These are phyloP conservation scores for Nycteola revayana DNA, from an alignment of 2,888 invertebrate genomes.

Conservation along the genomic window DNA sequence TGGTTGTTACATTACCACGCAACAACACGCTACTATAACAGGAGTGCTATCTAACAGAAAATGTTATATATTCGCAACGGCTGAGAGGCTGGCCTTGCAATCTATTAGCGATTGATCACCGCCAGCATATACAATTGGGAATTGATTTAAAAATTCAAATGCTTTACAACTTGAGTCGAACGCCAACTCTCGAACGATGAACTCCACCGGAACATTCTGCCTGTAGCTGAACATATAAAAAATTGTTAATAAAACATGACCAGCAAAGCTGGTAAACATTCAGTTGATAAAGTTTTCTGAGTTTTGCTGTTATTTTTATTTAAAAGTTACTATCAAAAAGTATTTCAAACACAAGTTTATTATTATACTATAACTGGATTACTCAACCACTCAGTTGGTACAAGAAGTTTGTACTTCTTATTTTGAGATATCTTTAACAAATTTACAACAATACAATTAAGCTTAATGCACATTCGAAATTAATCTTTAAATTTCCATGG, in stretches of 20 bases:
- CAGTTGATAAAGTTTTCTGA: no score
- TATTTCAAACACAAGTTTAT: no score
- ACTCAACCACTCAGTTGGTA: no score
- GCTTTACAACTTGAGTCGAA: slow-evolving; percentile 92
- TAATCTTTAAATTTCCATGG: no score
- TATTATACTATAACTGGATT: no score
- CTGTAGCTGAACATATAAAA: slow-evolving; percentile 92
- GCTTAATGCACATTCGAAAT: no score
- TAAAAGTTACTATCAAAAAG: no score
- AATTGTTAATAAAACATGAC: slow-evolving; percentile 62
- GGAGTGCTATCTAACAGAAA: slow-evolving; percentile 63
- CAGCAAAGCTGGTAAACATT: slow-evolving; percentile 52
- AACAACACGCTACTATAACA: slow-evolving; percentile 60
- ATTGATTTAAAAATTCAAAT: slow-evolving; percentile 92
- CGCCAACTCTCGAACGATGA: slow-evolving; percentile 93
- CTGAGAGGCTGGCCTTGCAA: slow-evolving; percentile 91
- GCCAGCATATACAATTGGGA: slow-evolving; percentile 88
- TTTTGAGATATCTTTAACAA: no score
- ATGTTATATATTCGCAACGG: slow-evolving; percentile 81
- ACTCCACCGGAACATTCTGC: slow-evolving; percentile 93
- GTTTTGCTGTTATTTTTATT: no score
- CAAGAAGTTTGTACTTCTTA: no score
- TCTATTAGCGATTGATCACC: slow-evolving; percentile 88
- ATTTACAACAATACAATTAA: no score
- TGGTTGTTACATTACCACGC: slow-evolving; percentile 69